Base-by-base conservation (phyloP, 2,797 vertebrate genomes). In the Periophthalmus magnuspinnatus region DNA sequence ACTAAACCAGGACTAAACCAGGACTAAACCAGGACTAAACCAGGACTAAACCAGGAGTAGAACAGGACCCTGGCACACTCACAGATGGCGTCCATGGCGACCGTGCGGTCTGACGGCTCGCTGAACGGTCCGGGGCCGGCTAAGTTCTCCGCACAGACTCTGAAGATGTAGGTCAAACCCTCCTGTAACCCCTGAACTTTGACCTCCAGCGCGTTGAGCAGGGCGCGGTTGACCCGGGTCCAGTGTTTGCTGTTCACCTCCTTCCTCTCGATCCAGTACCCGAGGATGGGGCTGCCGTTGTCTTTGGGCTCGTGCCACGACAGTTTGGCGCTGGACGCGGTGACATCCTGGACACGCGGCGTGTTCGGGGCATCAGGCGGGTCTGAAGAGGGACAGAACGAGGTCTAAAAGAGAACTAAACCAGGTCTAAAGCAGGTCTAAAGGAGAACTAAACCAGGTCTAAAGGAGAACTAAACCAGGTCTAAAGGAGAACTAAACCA, bases 261-360 rank as follows among this genome's bases (percentile, higher is more conserved):
- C 88, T 97, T 97, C 86, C 95, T 97, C 92, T 99, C 98, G 69
- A 99, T 94, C 97, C 97, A 99, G 81, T 99, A 99, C 65, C 98
- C 98, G 81, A 97, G 88, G 88, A 99, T 99, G 0, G 98, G 97
- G 80, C 97, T 99, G 73, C 98, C 98, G 0, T 99, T 99, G 83
- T 99, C 98, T 84, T 99, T 99, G 5, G 98, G 98, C 83, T 98
- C 98, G 36, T 98, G 96, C 98, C 98, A 99, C 79, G 94, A 97
- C 82, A 99, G 95, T 78, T 94, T 74, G 88, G 94, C 96, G 16
- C 91, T 94, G 86, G 88, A 97, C 1, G 93, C 94, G 0, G 94
- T 96, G 74, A 96, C 94, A 75, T 99, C 98, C 64, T 95, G 95
- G 58, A 99, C 93, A 84, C 94, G 93, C 70, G 98, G 98, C 21